Evolutionary conservation across 2,113 vertebrate species (phyloP).

Genomic region (Gnathonemus echidnorhynchus): DNA sequence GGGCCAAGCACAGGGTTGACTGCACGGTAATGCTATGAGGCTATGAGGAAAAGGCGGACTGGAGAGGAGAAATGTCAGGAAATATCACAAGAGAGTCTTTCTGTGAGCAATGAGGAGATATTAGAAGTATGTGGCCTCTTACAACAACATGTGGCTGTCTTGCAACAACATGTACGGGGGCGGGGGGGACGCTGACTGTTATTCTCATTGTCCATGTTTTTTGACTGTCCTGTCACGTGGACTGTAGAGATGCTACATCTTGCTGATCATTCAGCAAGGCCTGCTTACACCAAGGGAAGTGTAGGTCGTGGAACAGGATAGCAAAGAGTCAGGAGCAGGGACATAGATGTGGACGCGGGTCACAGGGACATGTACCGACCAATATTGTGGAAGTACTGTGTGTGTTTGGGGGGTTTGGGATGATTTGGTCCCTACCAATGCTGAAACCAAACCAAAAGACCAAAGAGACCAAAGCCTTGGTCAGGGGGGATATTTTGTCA

Average conservation of each 20-base stretch:
- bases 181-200: not conserved
- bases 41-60: not conserved
- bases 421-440: not conserved
- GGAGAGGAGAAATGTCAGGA: not conserved
- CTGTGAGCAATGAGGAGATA: not conserved
- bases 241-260: not conserved
- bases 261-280: not conserved
- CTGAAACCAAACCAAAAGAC: not conserved
- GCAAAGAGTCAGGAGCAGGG: not conserved
- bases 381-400: not conserved
- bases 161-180: too few relatives aligned
- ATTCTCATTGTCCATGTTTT: not conserved
- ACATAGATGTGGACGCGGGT: not conserved
- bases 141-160: conserved; percentile 6
- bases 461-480: not conserved
- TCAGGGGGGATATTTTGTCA: not conserved
- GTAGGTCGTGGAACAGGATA: not conserved
- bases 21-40: not conserved
- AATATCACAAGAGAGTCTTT: not conserved
- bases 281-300: not conserved
- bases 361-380: not conserved
- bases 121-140: not conserved
- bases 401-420: not conserved
- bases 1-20: not conserved
- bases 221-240: not conserved